Conservation (phyloP, 2,113 vertebrate genomes). For the Tretioscincus oriximinensis region DNA sequence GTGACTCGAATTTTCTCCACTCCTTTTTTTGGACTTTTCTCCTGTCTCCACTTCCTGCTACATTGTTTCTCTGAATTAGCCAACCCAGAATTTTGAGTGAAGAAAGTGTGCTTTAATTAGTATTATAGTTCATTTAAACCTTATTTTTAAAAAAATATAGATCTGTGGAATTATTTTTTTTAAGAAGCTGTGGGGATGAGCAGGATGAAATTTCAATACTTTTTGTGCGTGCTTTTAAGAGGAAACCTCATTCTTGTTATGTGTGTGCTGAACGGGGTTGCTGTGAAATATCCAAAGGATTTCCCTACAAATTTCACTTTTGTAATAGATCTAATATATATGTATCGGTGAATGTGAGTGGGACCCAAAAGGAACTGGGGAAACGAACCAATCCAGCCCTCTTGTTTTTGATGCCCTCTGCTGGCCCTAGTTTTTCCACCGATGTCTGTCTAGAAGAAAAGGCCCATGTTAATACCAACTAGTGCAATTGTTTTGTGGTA, state of each 20-base stretch:
- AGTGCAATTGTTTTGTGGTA: conserved; percentile 73
- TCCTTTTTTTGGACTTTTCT: not conserved
- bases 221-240: not conserved
- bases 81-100: conserved; percentile 44
- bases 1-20: conserved; percentile 52
- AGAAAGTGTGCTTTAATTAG: conserved; percentile 44
- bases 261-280: not conserved
- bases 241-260: not conserved
- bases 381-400: conserved; percentile 29
- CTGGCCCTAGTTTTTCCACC: conserved; percentile 48
- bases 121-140: conserved; percentile 4
- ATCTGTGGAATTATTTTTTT: conserved; percentile 13
- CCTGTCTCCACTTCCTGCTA: conserved; percentile 7
- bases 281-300: conserved; percentile 7
- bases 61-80: conserved; percentile 24
- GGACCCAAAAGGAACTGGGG: not conserved
- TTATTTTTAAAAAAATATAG: conserved; percentile 43
- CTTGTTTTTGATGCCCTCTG: conserved; percentile 43
- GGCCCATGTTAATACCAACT: conserved; percentile 76
- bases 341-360: conserved; percentile 12
- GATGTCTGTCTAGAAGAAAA: conserved; percentile 54
- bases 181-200: not conserved
- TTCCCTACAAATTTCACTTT: not conserved
- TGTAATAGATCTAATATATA: not conserved
- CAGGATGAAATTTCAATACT: not conserved